Conservation (phyloP, 2,888 invertebrate species). For the Hipparchia semele region DNA sequence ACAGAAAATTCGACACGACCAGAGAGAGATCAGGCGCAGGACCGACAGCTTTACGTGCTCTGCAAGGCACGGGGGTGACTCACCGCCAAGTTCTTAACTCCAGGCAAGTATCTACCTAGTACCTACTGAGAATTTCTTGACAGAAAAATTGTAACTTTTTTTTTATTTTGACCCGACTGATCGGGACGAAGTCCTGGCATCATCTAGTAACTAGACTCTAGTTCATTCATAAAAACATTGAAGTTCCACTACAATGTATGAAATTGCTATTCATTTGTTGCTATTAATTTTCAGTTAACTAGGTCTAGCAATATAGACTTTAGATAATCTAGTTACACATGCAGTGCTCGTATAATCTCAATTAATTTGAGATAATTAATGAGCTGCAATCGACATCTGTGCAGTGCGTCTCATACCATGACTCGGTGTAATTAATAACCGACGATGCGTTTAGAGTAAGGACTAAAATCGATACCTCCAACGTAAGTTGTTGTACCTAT, state of each 20-base stretch:
- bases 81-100: no score
- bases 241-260: neutral
- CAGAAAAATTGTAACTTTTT: no score
- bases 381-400: conserved; percentile 15
- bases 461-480: no score
- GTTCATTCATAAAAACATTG: neutral
- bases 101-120: no score
- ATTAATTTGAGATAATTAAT: conserved; percentile 16
- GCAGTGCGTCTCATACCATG: neutral
- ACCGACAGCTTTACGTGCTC: no score
- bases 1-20: no score
- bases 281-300: neutral
- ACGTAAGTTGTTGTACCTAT: no score
- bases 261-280: neutral
- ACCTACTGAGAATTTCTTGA: no score
- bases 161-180: no score
- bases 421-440: neutral
- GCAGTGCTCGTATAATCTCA: neutral
- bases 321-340: neutral
- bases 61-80: no score
- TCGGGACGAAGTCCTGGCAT: neutral
- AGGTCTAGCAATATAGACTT: neutral
- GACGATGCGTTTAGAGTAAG: no score
- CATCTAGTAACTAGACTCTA: neutral
- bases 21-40: no score